Evolutionary conservation across 23 tunicate species (phyloP).

Genomic region (Halocynthia aurantium): DNA sequence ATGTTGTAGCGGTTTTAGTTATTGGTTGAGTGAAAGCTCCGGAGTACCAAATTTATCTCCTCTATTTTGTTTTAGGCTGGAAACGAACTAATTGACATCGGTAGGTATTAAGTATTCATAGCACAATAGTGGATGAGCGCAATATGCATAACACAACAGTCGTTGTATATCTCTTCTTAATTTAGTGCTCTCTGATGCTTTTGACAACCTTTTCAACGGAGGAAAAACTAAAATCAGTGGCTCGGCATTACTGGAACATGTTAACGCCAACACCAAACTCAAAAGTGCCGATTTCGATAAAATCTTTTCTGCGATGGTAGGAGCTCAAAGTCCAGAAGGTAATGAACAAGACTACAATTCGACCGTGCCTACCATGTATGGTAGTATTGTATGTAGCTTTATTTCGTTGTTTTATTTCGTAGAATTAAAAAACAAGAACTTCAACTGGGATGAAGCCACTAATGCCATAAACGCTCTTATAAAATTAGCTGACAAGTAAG

Average conservation of each 20-base stretch:
- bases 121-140: background rate
- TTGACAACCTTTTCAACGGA: background rate
- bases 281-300: conserved; percentile 10
- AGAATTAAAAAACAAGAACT: conserved; percentile 13
- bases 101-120: background rate
- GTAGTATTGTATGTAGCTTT: background rate
- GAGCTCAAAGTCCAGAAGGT: conserved; percentile 4
- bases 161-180: background rate
- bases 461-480: conserved; percentile 12
- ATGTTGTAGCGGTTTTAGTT: background rate
- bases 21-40: background rate
- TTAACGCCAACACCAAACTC: conserved; percentile 5
- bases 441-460: conserved; percentile 8
- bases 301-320: conserved; percentile 3
- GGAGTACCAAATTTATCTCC: background rate
- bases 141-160: background rate
- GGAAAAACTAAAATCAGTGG: conserved; percentile 10
- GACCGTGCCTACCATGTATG: background rate
- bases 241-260: background rate
- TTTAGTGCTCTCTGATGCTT: conserved; percentile 17
- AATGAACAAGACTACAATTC: background rate
- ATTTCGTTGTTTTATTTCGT: background rate
- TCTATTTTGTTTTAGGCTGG: background rate
- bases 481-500: conserved; percentile 9
- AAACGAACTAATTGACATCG: background rate